These are phyloP conservation scores for Masnerella sp. DNA, from an alignment of 2,888 invertebrate genomes.

Conservation along the genomic window DNA sequence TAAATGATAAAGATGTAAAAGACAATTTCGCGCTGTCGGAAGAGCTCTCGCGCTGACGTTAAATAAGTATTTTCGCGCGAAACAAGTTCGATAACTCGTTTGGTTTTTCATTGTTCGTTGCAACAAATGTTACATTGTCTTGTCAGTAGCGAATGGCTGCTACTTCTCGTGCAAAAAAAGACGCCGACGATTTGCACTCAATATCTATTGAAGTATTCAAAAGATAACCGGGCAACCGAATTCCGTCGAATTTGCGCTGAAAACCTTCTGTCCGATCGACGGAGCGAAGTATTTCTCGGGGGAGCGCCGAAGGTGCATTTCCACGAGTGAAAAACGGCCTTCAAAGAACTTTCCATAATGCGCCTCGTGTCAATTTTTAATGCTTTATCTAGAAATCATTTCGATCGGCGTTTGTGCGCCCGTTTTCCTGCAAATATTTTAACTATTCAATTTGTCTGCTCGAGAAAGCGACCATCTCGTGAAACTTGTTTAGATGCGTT, in stretches of 20 bases:
- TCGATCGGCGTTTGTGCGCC: not conserved
- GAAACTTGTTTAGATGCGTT: too few species aligned
- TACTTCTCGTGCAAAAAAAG: slow-evolving; percentile 1
- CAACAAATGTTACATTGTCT: slow-evolving; percentile 26
- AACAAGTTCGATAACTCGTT: slow-evolving; percentile 42
- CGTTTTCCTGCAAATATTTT: too few species aligned
- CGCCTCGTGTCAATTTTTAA: slow-evolving; percentile 5
- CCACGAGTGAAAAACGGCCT: too few species aligned
- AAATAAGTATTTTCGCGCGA: slow-evolving; percentile 28
- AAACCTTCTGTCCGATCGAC: slow-evolving; percentile 46
- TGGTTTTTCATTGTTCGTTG: slow-evolving; percentile 27
- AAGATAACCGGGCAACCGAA: slow-evolving; percentile 50
- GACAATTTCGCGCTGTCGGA: too few species aligned
- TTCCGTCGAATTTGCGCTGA: slow-evolving; percentile 45
- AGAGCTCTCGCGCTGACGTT: slow-evolving; percentile 16
- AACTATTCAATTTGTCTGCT: too few species aligned
- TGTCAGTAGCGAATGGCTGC: slow-evolving; percentile 21
- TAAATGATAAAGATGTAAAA: too few species aligned
- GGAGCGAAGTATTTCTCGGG: slow-evolving; percentile 20
- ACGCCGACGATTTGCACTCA: slow-evolving; percentile 6
- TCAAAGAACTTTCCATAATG: slow-evolving; percentile 12
- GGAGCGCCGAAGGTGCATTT: slow-evolving; percentile 20
- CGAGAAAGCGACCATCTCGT: too few species aligned
- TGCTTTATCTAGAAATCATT: slow-evolving; percentile 4
- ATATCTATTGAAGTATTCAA: slow-evolving; percentile 48